phyloP scores from a whole-genome alignment of 2,888 invertebrate genomes.

The Formica aserva region DNA sequence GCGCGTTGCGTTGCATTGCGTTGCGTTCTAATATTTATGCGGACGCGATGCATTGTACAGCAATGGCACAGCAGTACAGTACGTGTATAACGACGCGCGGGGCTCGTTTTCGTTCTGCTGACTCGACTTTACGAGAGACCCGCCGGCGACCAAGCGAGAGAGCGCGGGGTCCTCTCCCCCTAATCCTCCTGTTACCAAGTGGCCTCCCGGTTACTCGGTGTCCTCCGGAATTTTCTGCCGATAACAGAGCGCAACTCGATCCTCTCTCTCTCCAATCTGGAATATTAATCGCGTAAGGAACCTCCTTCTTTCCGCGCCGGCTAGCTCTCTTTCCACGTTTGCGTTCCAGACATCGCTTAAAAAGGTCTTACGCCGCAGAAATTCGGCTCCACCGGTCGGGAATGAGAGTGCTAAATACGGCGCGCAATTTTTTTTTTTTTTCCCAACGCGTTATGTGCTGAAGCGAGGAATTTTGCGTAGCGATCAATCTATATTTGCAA shows the following conservation, averaged over 20 bases:
- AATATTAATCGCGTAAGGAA: slow-evolving; percentile 66
- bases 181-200: slow-evolving; percentile 56
- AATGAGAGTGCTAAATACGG: background rate
- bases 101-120: slow-evolving; percentile 26
- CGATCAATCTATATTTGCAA: background rate
- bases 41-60: slow-evolving; percentile 7
- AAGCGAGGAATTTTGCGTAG: slow-evolving; percentile 9
- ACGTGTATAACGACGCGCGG: background rate
- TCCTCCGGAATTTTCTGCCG: slow-evolving; percentile 55
- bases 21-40: slow-evolving; percentile 45
- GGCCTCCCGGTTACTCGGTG: slow-evolving; percentile 22
- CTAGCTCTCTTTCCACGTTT: background rate
- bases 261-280: slow-evolving; percentile 37
- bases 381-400: background rate
- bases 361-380: slow-evolving; percentile 29
- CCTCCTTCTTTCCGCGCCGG: background rate
- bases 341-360: slow-evolving; percentile 6
- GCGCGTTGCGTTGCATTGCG: background rate
- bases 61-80: background rate
- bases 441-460: background rate
- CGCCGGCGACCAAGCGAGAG: background rate
- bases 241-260: slow-evolving; percentile 64
- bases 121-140: background rate
- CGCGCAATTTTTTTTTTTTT: background rate
- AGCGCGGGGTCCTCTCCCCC: slow-evolving; percentile 18